Percentiles rank a stretch among this genome's conserved stretches.
These are phyloP conservation scores for Desmodus rotundus DNA, from an alignment of 2,113 vertebrate species.

Conservation along the genomic window DNA sequence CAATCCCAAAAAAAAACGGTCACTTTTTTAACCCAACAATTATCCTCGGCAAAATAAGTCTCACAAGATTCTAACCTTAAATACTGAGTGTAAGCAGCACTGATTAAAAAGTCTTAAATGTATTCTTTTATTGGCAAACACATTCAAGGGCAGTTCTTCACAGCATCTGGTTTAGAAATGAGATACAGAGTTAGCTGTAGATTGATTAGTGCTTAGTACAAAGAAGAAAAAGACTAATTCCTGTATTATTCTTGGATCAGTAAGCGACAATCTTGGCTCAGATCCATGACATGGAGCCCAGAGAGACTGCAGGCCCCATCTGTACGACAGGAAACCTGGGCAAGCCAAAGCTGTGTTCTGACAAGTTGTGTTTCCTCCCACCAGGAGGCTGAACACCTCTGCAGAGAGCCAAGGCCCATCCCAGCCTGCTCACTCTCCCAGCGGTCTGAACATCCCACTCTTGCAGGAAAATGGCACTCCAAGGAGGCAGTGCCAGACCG, in stretches of 20 bases:
- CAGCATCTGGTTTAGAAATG: conserved; percentile 70
- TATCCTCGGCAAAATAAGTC: conserved; percentile 69
- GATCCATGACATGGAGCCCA: conserved; percentile 43
- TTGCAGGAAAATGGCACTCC: neutral
- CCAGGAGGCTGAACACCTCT: conserved; percentile 9
- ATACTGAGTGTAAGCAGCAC: conserved; percentile 36
- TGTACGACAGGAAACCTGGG: conserved; percentile 9
- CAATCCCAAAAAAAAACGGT: conserved; percentile 37
- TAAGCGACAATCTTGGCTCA: neutral
- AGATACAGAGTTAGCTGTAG: conserved; percentile 66
- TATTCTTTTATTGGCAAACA: conserved; percentile 79
- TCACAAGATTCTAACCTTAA: conserved; percentile 62
- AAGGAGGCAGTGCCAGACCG: neutral
- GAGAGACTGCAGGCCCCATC: conserved; percentile 7
- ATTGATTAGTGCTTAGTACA: conserved; percentile 58
- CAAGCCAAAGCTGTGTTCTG: conserved; percentile 33
- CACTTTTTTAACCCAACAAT: conserved; percentile 68
- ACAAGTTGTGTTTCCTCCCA: conserved; percentile 20
- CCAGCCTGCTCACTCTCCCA: neutral
- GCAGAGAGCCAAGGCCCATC: neutral
- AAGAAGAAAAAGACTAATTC: conserved; percentile 61
- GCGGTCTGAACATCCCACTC: neutral
- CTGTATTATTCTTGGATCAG: conserved; percentile 48
- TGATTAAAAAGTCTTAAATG: conserved; percentile 75
- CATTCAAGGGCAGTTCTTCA: conserved; percentile 72